Evolutionary conservation across 2,888 invertebrate species (phyloP).

Genomic region (Drosophila recens): DNA sequence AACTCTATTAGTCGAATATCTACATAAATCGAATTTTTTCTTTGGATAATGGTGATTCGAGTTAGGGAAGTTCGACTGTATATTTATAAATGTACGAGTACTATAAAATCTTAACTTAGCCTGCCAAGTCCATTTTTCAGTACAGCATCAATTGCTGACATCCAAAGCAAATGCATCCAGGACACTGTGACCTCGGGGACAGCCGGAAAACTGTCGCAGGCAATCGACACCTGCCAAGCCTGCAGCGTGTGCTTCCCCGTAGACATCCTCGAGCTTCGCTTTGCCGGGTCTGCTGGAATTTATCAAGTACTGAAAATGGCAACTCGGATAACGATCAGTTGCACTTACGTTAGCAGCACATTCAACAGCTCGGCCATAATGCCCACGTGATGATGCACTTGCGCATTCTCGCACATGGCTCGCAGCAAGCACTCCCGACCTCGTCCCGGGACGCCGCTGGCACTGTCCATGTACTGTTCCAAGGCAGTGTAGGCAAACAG

Average conservation of each 20-base stretch:
- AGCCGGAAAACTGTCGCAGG: conserved; percentile 86
- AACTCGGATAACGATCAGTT: neutral
- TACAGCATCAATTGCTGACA: conserved; percentile 24
- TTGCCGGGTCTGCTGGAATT: conserved; percentile 73
- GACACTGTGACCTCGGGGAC: conserved; percentile 87
- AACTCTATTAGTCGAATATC: too few relatives aligned
- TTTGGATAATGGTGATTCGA: too few relatives aligned
- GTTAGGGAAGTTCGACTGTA: too few relatives aligned
- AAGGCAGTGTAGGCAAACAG: conserved; percentile 77
- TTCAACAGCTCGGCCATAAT: conserved; percentile 73
- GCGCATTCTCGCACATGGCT: conserved; percentile 84
- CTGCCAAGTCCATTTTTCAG: conserved; percentile 26
- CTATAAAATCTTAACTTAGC: conserved; percentile 22
- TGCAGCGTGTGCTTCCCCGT: conserved; percentile 86
- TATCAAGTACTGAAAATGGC: neutral
- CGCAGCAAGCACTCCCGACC: conserved; percentile 81
- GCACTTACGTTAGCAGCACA: conserved; percentile 55
- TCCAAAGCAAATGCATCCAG: conserved; percentile 81
- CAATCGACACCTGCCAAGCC: conserved; percentile 86
- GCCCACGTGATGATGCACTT: conserved; percentile 78
- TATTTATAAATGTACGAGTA: too few relatives aligned
- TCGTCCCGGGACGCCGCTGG: conserved; percentile 36
- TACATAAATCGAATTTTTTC: too few relatives aligned
- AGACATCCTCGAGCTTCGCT: conserved; percentile 86
- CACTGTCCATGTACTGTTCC: conserved; percentile 77